Base-by-base conservation (phyloP, 92 coral and sea anemone species). In the Parazoanthus atlanticus region DNA sequence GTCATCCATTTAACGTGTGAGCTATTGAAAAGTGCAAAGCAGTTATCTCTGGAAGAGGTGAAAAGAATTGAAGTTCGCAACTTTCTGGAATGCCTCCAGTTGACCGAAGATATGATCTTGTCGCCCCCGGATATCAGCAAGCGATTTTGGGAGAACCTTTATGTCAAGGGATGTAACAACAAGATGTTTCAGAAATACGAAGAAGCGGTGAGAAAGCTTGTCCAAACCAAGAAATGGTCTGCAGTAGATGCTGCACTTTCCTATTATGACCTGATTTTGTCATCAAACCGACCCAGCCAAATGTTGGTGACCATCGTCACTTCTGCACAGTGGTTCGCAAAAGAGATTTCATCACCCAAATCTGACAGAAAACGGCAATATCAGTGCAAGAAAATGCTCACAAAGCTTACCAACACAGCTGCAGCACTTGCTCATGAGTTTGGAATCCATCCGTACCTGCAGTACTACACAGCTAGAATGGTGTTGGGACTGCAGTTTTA, bases 301-400 rank as follows among this genome's bases (percentile, higher is more conserved):
- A 58, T 89, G 65, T 81, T 89, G 71, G 30, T 74, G 21, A 81
- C 91, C 3, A 21, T 89, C 21, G 52, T 82, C 16, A 89, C 91
- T 19, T 89, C 91, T n/a, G 91, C 91, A n/a, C 91, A 89, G 41
- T 89, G 91, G 91, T 89, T 89, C 82, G 85, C 91, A 43, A 82
- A 86, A 32, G 88, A 89, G 70, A 69, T 89, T 15, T 46, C 88
- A 71, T 47, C 34, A 5, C 70, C 91, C 67, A 29, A 47, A 9
- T 81, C 74, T 19, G 76, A 89, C 56, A 67, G 74, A 23, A 40
- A 58, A 79, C n/a, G 61, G 21, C 88, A 71, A 66, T 89, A 33
- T 71, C 80, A 75, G 83, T 89, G 91, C 88, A 81, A 89, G 72
- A 82, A 89, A 58, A 89, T 89, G 88, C 82, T 89, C 40, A 21